phyloP scores from a whole-genome alignment of 2,113 vertebrate species.

The Antidorcas marsupialis region DNA sequence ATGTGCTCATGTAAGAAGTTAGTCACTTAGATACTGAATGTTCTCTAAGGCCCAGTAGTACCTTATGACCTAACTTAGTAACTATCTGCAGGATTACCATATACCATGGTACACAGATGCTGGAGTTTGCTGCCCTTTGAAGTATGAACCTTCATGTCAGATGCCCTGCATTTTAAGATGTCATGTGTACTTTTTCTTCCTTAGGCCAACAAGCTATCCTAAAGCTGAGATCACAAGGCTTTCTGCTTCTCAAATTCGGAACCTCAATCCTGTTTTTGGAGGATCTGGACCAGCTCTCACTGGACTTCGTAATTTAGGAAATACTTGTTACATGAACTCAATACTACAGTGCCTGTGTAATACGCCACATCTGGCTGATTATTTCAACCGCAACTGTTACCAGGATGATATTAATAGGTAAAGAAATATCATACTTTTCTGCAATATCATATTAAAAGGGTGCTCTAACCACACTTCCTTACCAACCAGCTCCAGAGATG shows the following conservation, averaged over 20 bases:
- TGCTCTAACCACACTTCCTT: neutral
- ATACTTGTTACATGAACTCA: conserved; percentile 99
- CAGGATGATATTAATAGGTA: conserved; percentile 98
- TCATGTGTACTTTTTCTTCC: neutral
- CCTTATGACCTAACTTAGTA: neutral
- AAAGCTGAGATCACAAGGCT: conserved; percentile 94
- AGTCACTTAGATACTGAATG: neutral
- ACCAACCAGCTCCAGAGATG: neutral
- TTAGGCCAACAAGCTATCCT: conserved; percentile 80
- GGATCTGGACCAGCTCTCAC: conserved; percentile 92
- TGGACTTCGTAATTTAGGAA: conserved; percentile 95
- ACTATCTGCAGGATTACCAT: neutral
- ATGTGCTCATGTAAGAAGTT: neutral
- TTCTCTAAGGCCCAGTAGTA: neutral
- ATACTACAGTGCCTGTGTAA: conserved; percentile 98
- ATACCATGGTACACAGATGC: neutral
- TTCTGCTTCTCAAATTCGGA: conserved; percentile 94
- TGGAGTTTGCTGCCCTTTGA: neutral
- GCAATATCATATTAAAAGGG: neutral
- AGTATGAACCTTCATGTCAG: neutral
- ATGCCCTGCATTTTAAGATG: neutral
- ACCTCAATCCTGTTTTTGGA: conserved; percentile 94
- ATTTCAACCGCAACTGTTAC: conserved; percentile 94
- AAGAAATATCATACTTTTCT: neutral
- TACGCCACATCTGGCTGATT: conserved; percentile 91